phyloP scores from a whole-genome alignment of 2,113 vertebrate genomes.

The Tenrec ecaudatus region DNA sequence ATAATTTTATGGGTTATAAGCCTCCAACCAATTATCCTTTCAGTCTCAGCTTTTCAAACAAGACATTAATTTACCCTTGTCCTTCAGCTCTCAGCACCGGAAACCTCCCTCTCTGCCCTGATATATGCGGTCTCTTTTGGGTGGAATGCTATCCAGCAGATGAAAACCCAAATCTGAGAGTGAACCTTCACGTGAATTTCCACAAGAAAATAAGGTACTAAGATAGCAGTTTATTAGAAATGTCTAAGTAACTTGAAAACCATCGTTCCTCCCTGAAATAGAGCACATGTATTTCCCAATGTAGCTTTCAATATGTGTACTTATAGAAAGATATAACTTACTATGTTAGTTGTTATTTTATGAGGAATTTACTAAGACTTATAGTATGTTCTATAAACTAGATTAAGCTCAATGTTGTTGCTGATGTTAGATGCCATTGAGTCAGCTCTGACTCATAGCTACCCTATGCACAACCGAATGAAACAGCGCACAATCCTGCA shows the following conservation, averaged over 20 bases:
- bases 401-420: constrained; percentile 22
- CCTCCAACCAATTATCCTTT: neutral
- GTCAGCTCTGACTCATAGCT: neutral
- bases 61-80: neutral
- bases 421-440: neutral
- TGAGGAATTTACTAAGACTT: constrained; percentile 25
- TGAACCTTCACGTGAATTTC: neutral
- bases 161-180: neutral
- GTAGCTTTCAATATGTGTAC: neutral
- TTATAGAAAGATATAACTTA: neutral
- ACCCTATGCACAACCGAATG: no score
- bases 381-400: neutral
- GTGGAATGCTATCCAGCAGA: neutral
- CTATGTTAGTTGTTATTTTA: neutral
- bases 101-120: neutral
- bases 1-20: neutral
- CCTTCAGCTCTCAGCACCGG: neutral
- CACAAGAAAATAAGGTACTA: neutral
- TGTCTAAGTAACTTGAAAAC: neutral
- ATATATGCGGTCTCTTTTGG: neutral
- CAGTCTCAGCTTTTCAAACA: constrained; percentile 15
- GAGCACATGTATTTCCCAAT: neutral
- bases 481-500: no score
- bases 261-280: neutral
- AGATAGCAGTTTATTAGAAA: neutral